phyloP scores from a whole-genome alignment of 1,140 invertebrate genomes.

The Drosophila subpulchrella region DNA sequence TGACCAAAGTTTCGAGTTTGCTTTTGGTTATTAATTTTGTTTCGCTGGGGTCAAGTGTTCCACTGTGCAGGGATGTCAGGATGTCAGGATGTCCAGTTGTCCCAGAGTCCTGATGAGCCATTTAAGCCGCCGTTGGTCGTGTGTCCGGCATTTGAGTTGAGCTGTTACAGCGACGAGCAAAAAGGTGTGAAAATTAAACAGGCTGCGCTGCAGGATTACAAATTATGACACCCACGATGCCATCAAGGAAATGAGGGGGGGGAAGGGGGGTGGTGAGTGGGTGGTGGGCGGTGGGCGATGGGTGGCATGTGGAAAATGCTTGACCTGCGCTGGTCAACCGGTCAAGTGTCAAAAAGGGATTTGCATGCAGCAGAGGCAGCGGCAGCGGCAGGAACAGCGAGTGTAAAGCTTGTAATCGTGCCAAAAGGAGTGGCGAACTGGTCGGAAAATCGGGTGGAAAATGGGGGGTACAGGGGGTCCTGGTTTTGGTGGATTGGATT shows the following conservation, averaged over 20 bases:
- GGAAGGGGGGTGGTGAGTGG: constrained; percentile 13
- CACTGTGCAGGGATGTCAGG: constrained; percentile 6
- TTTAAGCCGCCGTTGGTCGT: constrained; percentile 62
- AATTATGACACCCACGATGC: constrained; percentile 75
- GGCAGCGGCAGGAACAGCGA: constrained; percentile 17
- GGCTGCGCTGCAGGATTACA: constrained; percentile 76
- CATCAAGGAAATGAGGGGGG: constrained; percentile 68
- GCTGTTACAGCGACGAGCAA: constrained; percentile 32
- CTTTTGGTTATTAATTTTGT: constrained; percentile 7
- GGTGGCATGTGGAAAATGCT: constrained; percentile 7
- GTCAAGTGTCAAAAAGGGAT: constrained; percentile 82
- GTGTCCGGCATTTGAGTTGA: constrained; percentile 53
- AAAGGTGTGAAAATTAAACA: constrained; percentile 83
- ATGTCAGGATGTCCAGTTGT: constrained; percentile 4
- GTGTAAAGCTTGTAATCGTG: constrained; percentile 48
- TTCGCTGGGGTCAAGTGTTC: constrained; percentile 12
- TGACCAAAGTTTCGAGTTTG: constrained; percentile 14
- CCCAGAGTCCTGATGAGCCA: constrained; percentile 26
- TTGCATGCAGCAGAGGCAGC: constrained; percentile 54
- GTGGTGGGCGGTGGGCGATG: background rate
- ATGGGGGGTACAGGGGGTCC: background rate
- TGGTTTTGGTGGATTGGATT: constrained; percentile 29
- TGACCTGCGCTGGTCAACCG: constrained; percentile 61
- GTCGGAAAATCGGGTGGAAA: constrained; percentile 3
- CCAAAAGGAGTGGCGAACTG: constrained; percentile 24